Conservation (phyloP, 2,888 invertebrate genomes). For the Dilophus febrilis region DNA sequence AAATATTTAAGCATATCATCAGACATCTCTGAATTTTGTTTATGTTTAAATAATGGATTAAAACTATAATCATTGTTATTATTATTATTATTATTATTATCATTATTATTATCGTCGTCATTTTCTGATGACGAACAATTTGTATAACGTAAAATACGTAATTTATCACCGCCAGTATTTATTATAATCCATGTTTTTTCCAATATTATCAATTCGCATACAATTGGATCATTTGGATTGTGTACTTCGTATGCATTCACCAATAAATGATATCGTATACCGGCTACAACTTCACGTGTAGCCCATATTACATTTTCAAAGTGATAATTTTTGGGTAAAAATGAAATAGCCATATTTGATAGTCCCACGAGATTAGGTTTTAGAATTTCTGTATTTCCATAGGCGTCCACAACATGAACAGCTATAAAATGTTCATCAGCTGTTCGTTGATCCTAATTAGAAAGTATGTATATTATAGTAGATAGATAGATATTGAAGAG, state of each 20-base stretch:
- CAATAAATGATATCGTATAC: slow-evolving; percentile 25
- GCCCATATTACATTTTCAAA: slow-evolving; percentile 27
- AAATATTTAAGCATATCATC: slow-evolving; percentile 21
- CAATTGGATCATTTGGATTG: slow-evolving; percentile 15
- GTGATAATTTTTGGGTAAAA: slow-evolving; percentile 23
- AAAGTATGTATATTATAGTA: neutral
- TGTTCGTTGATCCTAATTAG: neutral
- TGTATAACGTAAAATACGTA: slow-evolving; percentile 41
- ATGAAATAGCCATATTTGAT: slow-evolving; percentile 26
- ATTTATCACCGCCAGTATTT: slow-evolving; percentile 36
- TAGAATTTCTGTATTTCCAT: slow-evolving; percentile 17
- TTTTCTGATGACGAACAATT: slow-evolving; percentile 38
- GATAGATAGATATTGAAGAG: too few relatives aligned
- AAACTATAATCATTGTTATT: slow-evolving; percentile 21
- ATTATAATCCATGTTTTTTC: slow-evolving; percentile 48
- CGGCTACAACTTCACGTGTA: slow-evolving; percentile 26
- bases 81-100: neutral
- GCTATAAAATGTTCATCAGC: slow-evolving; percentile 7
- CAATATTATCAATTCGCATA: slow-evolving; percentile 42
- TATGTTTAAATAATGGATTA: slow-evolving; percentile 24
- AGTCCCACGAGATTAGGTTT: slow-evolving; percentile 26
- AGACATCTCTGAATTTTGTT: slow-evolving; percentile 22
- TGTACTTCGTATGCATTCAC: slow-evolving; percentile 23
- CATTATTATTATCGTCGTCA: neutral
- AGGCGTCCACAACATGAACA: slow-evolving; percentile 1